A percentile compares a stretch with the other conserved stretches of the same genome.
These are phyloP conservation scores for Thomomys bottae DNA, from an alignment of 2,113 vertebrate species.

Conservation along the genomic window DNA sequence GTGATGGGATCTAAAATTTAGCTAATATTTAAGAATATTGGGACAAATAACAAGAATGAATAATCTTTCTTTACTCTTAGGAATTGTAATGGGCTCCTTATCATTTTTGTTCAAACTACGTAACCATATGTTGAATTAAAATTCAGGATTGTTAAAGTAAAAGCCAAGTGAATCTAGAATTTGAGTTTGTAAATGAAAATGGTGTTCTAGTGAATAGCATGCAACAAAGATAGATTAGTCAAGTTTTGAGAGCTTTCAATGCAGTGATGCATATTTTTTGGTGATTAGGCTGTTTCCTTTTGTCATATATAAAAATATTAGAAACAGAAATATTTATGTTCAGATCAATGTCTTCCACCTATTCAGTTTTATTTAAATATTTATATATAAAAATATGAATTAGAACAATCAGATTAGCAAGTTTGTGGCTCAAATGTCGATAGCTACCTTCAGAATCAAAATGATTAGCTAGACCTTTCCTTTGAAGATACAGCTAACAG, in stretches of 20 bases:
- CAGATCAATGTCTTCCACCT: background rate
- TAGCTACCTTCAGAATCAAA: conserved; percentile 2
- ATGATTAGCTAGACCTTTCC: conserved; percentile 40
- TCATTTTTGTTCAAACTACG: background rate
- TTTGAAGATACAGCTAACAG: background rate
- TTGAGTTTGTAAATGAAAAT: conserved; percentile 22
- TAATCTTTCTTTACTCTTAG: background rate
- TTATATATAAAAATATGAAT: conserved; percentile 37
- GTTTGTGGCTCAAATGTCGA: background rate
- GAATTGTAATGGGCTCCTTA: background rate
- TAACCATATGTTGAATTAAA: background rate
- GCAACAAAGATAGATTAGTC: background rate
- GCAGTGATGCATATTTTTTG: background rate
- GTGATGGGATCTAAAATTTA: conserved; percentile 50
- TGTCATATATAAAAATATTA: conserved; percentile 2
- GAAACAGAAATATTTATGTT: background rate
- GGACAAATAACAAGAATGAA: background rate
- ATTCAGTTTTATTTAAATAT: conserved; percentile 22
- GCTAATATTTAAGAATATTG: background rate
- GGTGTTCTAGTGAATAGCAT: conserved; percentile 32
- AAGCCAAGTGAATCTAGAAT: background rate
- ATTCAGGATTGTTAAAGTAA: background rate
- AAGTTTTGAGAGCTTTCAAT: background rate
- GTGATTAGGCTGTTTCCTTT: background rate
- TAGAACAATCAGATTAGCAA: conserved; percentile 36